Percentiles rank a stretch among this genome's conserved stretches.
Evolutionary conservation across 2,113 vertebrate genomes (phyloP).

Genomic region (Prionailurus viverrinus): DNA sequence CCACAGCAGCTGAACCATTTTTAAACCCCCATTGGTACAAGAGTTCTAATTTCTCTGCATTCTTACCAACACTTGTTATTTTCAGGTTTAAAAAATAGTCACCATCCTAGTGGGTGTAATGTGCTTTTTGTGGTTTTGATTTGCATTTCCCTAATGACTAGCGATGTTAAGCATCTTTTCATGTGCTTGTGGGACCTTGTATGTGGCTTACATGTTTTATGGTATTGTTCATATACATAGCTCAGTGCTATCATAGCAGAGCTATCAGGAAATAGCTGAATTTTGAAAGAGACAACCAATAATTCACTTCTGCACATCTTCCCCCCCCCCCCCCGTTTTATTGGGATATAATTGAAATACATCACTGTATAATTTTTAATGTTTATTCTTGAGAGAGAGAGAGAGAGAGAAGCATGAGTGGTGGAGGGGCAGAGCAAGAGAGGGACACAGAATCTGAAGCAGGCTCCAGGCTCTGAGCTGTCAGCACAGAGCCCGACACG

Average conservation of each 20-base stretch:
- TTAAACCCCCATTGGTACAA: not conserved
- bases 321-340: not conserved
- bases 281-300: slow-evolving; percentile 1
- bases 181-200: no score
- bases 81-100: not conserved
- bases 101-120: not conserved
- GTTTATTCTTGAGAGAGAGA: no score
- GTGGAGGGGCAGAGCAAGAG: no score
- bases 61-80: not conserved
- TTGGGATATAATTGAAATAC: not conserved
- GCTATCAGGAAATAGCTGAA: not conserved
- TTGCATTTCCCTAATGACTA: not conserved
- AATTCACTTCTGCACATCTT: not conserved
- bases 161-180: not conserved
- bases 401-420: no score
- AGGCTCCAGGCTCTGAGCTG: no score
- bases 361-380: not conserved
- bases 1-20: not conserved
- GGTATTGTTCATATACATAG: not conserved
- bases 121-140: not conserved
- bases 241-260: not conserved
- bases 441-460: no score
- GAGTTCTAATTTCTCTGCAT: not conserved
- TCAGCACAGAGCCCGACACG: no score
- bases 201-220: not conserved